Evolutionary conservation across 2,797 vertebrate species (phyloP).

Genomic region (Apogon talboti): DNA sequence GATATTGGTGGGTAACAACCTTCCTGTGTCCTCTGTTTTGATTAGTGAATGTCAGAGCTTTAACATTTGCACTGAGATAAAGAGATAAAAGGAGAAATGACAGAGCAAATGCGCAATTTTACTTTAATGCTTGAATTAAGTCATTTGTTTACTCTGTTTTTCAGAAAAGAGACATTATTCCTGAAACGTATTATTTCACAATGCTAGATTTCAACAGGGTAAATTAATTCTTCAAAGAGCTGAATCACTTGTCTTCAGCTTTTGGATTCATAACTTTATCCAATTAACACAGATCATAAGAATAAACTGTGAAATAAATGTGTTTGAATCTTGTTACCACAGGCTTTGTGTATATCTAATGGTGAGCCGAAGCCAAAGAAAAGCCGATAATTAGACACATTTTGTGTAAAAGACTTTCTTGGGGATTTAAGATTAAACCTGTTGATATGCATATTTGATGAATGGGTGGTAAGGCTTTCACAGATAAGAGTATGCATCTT

Average conservation of each 20-base stretch:
- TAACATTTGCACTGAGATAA: conserved; percentile 19
- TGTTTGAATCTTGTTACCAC: conserved; percentile 33
- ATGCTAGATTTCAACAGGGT: conserved; percentile 21
- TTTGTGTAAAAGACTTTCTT: background rate
- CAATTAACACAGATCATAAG: conserved; percentile 42
- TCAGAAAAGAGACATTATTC: conserved; percentile 14
- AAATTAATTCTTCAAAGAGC: conserved; percentile 40
- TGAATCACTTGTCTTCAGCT: conserved; percentile 21
- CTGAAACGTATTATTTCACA: conserved; percentile 19
- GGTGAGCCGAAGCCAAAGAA: background rate
- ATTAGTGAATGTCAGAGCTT: conserved; percentile 2
- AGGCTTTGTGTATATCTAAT: conserved; percentile 29
- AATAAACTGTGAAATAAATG: conserved; percentile 37
- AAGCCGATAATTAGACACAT: conserved; percentile 10
- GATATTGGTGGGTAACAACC: background rate
- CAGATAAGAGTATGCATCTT: too few species aligned
- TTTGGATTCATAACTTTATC: conserved; percentile 22
- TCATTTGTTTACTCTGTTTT: conserved; percentile 35
- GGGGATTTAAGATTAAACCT: conserved; percentile 18
- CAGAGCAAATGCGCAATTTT: conserved; percentile 12
- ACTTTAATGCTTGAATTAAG: conserved; percentile 23
- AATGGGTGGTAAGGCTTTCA: conserved; percentile 7
- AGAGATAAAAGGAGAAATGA: conserved; percentile 18
- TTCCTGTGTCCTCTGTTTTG: conserved; percentile 1
- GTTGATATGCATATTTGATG: conserved; percentile 21